Conservation (phyloP, 1,140 invertebrate genomes). For the Meloidogyne chitwoodi region DNA sequence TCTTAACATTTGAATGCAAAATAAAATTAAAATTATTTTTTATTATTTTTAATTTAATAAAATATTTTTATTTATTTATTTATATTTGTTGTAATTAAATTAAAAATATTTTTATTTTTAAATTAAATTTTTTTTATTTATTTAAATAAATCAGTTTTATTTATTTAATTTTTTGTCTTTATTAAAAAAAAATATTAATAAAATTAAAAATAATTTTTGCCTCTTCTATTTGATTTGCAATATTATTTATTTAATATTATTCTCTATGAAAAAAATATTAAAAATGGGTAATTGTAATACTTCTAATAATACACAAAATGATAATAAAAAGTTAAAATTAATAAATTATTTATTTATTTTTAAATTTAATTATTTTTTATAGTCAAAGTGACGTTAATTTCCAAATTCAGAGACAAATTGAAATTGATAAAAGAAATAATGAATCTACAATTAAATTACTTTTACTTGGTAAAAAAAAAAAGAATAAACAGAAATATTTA, state of each 20-base stretch:
- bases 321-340: background rate
- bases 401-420: constrained; percentile 35
- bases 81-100: no score
- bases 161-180: no score
- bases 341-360: background rate
- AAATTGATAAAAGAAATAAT: constrained; percentile 34
- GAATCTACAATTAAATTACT: constrained; percentile 47
- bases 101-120: no score
- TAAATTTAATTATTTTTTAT: background rate
- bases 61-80: no score
- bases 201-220: background rate
- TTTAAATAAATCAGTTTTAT: no score
- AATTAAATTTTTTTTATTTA: no score
- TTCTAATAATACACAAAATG: background rate
- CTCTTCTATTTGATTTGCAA: background rate
- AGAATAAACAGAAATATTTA: background rate
- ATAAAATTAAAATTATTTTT: no score
- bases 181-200: no score
- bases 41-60: no score
- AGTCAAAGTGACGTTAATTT: constrained; percentile 26
- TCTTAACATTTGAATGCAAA: no score
- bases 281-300: constrained; percentile 24
- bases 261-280: constrained; percentile 20
- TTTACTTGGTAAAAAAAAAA: constrained; percentile 31
- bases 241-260: background rate